These are phyloP conservation scores for Atrichornis clamosus DNA, from an alignment of 2,113 vertebrate genomes.

Conservation along the genomic window DNA sequence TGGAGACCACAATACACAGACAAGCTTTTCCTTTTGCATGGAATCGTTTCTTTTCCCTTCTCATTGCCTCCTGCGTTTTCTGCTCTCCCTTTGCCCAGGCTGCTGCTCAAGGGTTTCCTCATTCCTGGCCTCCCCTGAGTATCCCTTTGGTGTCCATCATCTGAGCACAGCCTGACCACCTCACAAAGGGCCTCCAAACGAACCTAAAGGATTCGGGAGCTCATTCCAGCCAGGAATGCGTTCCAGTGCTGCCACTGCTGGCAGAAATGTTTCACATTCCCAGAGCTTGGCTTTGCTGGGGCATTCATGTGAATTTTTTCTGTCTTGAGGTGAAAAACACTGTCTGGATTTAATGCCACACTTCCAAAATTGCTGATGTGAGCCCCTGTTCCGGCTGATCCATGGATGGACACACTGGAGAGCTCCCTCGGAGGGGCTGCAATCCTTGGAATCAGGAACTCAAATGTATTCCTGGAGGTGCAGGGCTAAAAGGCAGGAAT, in stretches of 20 bases:
- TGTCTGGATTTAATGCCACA: neutral
- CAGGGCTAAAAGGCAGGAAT: neutral
- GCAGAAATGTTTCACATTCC: neutral
- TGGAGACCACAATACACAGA: neutral
- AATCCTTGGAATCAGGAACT: neutral
- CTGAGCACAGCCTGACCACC: neutral
- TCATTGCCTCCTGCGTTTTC: neutral
- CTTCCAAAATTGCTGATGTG: neutral
- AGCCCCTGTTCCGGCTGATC: neutral
- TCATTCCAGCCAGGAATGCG: neutral
- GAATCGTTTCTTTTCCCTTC: neutral
- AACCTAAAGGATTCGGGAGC: neutral
- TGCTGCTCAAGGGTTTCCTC: neutral
- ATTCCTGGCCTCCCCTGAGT: conserved; percentile 10
- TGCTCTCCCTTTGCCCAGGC: neutral
- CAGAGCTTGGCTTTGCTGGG: neutral
- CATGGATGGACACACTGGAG: neutral
- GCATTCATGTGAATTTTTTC: neutral
- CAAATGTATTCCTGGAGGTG: neutral
- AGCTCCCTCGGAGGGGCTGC: neutral
- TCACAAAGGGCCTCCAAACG: conserved; percentile 4
- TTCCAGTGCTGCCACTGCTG: neutral
- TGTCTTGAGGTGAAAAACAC: neutral
- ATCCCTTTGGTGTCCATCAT: conserved; percentile 53
- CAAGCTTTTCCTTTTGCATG: neutral